A percentile compares a stretch with the other conserved stretches of the same genome.
Conservation (phyloP, 2,888 invertebrate species). For the Nomada goodeniana region DNA sequence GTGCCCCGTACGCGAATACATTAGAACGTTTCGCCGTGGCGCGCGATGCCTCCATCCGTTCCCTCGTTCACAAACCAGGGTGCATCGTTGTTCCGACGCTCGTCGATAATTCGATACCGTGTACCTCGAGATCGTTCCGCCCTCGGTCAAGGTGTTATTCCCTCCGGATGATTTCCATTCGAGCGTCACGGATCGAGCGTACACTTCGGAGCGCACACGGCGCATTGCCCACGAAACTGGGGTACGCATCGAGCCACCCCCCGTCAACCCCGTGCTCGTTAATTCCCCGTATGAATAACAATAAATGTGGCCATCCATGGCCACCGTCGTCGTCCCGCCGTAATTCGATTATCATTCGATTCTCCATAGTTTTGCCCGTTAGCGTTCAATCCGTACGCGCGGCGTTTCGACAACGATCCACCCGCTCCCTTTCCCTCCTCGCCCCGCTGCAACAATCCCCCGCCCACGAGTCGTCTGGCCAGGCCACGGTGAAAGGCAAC, state of each 20-base stretch:
- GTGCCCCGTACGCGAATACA: slow-evolving; percentile 33
- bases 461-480: slow-evolving; percentile 56
- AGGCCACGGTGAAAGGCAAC: slow-evolving; percentile 70
- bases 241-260: not conserved
- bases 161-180: not conserved
- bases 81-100: slow-evolving; percentile 15
- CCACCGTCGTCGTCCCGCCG: slow-evolving; percentile 70
- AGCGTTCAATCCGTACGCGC: slow-evolving; percentile 33
- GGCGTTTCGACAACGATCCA: slow-evolving; percentile 29
- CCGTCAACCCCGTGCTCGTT: slow-evolving; percentile 61
- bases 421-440: slow-evolving; percentile 36
- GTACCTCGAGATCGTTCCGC: not conserved
- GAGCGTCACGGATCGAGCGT: not conserved
- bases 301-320: slow-evolving; percentile 33
- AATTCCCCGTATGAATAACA: slow-evolving; percentile 77
- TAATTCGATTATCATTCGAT: slow-evolving; percentile 82
- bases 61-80: not conserved
- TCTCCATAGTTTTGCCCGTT: slow-evolving; percentile 68
- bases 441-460: slow-evolving; percentile 18
- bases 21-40: not conserved
- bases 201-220: not conserved
- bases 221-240: slow-evolving; percentile 23
- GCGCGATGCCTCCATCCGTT: slow-evolving; percentile 6
- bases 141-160: not conserved
- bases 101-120: slow-evolving; percentile 22